Conservation (phyloP, 2,797 vertebrate genomes). For the Oreonectes daqikongensis region DNA sequence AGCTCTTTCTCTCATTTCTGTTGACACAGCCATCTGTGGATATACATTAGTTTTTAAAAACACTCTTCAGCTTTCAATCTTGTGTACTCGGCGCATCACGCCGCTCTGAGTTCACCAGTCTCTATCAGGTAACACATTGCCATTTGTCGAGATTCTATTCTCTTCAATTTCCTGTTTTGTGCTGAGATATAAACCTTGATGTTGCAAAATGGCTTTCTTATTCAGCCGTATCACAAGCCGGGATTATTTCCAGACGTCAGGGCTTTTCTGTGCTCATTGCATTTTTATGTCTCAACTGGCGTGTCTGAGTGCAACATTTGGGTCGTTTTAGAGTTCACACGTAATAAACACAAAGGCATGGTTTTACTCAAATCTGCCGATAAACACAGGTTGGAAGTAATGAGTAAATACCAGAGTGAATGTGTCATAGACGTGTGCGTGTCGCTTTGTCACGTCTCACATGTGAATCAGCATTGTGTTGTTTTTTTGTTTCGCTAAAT, state of each 20-base stretch:
- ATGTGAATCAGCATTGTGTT: slow-evolving; percentile 1
- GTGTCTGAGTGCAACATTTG: slow-evolving; percentile 1
- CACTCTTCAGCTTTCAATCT: not conserved
- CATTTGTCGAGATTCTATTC: slow-evolving; percentile 6
- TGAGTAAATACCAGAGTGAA: slow-evolving; percentile 15
- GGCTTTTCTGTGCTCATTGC: slow-evolving; percentile 1
- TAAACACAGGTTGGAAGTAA: slow-evolving; percentile 62
- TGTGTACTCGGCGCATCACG: slow-evolving; percentile 17
- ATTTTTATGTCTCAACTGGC: not conserved
- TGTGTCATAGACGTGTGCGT: slow-evolving; percentile 7
- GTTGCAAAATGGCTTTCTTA: not conserved
- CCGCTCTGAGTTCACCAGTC: slow-evolving; percentile 35
- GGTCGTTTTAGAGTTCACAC: slow-evolving; percentile 54
- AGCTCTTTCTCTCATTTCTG: slow-evolving; percentile 53
- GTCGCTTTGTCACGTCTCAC: not conserved
- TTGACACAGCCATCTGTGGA: slow-evolving; percentile 49
- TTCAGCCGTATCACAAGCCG: slow-evolving; percentile 9
- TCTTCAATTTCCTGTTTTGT: not conserved
- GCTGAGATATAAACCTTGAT: slow-evolving; percentile 25
- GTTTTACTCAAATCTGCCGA: slow-evolving; percentile 56
- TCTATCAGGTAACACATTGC: not conserved
- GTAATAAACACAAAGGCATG: slow-evolving; percentile 61
- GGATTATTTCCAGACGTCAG: slow-evolving; percentile 6
- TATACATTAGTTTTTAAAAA: slow-evolving; percentile 10
- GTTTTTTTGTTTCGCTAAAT: not conserved